Conservation (phyloP, 2,888 invertebrate species). For the Drosophila nigritarsus region DNA sequence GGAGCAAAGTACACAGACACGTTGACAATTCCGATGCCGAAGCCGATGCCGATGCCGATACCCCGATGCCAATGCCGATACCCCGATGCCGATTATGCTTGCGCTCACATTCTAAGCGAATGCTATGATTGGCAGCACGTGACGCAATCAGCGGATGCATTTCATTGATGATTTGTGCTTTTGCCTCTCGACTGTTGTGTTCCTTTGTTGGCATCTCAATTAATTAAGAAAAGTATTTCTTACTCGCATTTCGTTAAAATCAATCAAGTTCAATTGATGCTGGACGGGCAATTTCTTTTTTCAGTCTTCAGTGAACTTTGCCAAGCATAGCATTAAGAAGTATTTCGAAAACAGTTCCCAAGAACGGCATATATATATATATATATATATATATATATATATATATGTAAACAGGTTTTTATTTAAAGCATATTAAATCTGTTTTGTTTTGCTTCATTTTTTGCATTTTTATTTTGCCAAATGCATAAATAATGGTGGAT, state of each 20-base stretch:
- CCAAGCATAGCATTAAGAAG: constrained; percentile 29
- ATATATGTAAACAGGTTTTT: constrained; percentile 49
- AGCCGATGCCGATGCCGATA: background rate
- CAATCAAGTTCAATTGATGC: constrained; percentile 74
- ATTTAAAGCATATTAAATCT: constrained; percentile 35
- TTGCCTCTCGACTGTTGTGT: constrained; percentile 9
- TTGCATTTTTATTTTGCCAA: constrained; percentile 29
- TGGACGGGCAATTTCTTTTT: constrained; percentile 58
- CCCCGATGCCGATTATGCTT: constrained; percentile 38
- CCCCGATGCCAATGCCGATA: background rate
- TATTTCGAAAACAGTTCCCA: constrained; percentile 9
- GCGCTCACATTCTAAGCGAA: constrained; percentile 32
- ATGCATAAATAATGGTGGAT: constrained; percentile 28
- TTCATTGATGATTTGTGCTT: constrained; percentile 55
- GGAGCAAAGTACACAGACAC: constrained; percentile 38
- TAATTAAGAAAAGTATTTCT: constrained; percentile 57
- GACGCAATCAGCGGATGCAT: constrained; percentile 57
- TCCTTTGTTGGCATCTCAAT: constrained; percentile 57
- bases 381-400: background rate
- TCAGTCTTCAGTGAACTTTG: constrained; percentile 74
- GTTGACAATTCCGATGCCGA: constrained; percentile 5
- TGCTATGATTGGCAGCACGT: constrained; percentile 45
- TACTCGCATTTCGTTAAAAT: constrained; percentile 70
- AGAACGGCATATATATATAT: background rate
- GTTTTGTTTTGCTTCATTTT: constrained; percentile 7